These are phyloP conservation scores for Corbicula japonica DNA, from an alignment of 2,888 invertebrate genomes.

Conservation along the genomic window DNA sequence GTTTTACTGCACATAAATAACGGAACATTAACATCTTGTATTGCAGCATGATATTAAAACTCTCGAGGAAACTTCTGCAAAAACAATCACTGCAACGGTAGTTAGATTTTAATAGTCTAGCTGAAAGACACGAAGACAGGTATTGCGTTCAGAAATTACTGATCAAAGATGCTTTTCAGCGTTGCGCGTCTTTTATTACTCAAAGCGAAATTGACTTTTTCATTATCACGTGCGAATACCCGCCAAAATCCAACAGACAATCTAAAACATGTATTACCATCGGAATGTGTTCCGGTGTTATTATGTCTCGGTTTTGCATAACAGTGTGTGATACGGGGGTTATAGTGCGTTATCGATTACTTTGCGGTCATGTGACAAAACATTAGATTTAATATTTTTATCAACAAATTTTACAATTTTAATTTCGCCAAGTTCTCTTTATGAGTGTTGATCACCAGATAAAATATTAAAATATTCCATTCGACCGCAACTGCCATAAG, in stretches of 20 bases:
- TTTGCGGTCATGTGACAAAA: no score
- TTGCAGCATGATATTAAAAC: constrained; percentile 2
- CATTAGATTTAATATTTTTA: no score
- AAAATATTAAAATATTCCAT: no score
- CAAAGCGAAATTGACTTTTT: constrained; percentile 61
- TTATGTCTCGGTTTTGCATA: no score
- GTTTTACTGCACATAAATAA: constrained; percentile 11
- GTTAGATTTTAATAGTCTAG: constrained; percentile 61
- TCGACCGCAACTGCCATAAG: no score
- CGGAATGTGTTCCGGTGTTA: no score
- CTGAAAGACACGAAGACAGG: constrained; percentile 58
- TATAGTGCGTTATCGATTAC: no score
- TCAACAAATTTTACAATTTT: no score
- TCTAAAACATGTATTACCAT: no score
- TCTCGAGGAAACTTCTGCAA: constrained; percentile 29
- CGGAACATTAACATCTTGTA: constrained; percentile 7
- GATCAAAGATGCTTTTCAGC: constrained; percentile 62
- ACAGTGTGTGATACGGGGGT: no score
- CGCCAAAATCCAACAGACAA: constrained; percentile 12
- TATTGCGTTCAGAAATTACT: constrained; percentile 51
- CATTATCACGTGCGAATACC: constrained; percentile 47
- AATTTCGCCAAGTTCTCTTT: no score
- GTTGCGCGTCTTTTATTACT: constrained; percentile 57
- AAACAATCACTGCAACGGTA: constrained; percentile 52
- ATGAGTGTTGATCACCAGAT: no score